These are phyloP conservation scores for Drosophila paramelanica DNA, from an alignment of 2,888 invertebrate genomes.

Conservation along the genomic window DNA sequence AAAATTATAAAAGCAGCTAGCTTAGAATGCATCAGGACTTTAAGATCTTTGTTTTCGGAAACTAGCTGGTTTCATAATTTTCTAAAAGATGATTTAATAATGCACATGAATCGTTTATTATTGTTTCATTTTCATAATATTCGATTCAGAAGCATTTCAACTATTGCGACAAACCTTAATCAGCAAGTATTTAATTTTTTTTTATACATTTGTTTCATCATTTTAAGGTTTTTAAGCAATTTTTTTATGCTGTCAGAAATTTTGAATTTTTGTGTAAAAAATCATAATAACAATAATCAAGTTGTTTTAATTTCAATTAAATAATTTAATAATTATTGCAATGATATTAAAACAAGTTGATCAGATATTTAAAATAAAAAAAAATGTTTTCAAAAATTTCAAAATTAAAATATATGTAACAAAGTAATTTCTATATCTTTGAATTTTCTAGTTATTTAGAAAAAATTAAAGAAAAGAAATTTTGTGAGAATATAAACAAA, in stretches of 20 bases:
- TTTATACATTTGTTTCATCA: slow-evolving; percentile 34
- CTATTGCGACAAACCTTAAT: slow-evolving; percentile 44
- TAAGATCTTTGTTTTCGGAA: neutral
- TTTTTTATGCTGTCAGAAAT: neutral
- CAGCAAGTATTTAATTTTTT: slow-evolving; percentile 25
- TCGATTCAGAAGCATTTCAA: slow-evolving; percentile 10
- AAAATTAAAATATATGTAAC: neutral
- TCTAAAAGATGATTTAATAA: slow-evolving; percentile 13
- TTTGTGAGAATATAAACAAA: neutral
- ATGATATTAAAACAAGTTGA: slow-evolving; percentile 31
- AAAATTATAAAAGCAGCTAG: slow-evolving; percentile 32
- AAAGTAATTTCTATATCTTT: slow-evolving; percentile 4
- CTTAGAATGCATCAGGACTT: neutral
- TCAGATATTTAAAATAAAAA: neutral
- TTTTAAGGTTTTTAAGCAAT: slow-evolving; percentile 34
- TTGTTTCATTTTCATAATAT: neutral
- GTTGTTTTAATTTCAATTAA: slow-evolving; percentile 1
- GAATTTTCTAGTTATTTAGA: neutral
- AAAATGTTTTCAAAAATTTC: neutral
- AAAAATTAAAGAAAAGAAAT: neutral
- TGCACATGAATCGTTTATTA: slow-evolving; percentile 16
- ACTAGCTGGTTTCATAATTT: slow-evolving; percentile 35
- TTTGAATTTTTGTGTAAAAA: neutral
- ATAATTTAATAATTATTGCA: neutral
- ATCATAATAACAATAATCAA: slow-evolving; percentile 8